These are phyloP conservation scores for Pogonomyrmex californicus DNA, from an alignment of 1,140 invertebrate genomes.

Conservation along the genomic window DNA sequence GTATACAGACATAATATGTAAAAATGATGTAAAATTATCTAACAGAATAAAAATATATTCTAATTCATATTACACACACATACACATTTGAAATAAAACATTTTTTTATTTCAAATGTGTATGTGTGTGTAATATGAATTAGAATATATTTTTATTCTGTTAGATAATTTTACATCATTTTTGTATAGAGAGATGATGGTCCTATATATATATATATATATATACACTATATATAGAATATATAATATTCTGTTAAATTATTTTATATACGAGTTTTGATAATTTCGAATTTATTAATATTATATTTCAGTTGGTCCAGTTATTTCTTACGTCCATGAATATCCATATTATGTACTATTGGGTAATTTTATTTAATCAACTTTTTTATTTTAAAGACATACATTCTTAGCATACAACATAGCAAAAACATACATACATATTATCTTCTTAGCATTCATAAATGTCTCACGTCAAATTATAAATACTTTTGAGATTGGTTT, in stretches of 20 bases:
- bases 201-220: too few species aligned
- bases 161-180: too few species aligned
- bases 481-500: background rate
- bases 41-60: too few species aligned
- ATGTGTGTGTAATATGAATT: too few species aligned
- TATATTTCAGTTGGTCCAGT: constrained; percentile 18
- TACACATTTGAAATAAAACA: too few species aligned
- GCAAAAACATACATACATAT: background rate
- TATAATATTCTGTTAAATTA: constrained; percentile 2
- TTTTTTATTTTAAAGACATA: background rate
- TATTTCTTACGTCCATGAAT: constrained; percentile 28
- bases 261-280: background rate
- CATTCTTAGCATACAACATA: background rate
- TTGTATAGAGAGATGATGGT: too few species aligned
- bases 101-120: too few species aligned
- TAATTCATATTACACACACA: too few species aligned
- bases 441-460: background rate
- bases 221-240: too few species aligned
- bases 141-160: too few species aligned
- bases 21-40: too few species aligned
- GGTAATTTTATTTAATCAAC: background rate
- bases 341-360: background rate
- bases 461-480: constrained; percentile 1
- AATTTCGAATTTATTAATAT: constrained; percentile 11
- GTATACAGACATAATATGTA: too few species aligned